phyloP scores from a whole-genome alignment of 2,113 vertebrate species.

The Willisornis vidua region DNA sequence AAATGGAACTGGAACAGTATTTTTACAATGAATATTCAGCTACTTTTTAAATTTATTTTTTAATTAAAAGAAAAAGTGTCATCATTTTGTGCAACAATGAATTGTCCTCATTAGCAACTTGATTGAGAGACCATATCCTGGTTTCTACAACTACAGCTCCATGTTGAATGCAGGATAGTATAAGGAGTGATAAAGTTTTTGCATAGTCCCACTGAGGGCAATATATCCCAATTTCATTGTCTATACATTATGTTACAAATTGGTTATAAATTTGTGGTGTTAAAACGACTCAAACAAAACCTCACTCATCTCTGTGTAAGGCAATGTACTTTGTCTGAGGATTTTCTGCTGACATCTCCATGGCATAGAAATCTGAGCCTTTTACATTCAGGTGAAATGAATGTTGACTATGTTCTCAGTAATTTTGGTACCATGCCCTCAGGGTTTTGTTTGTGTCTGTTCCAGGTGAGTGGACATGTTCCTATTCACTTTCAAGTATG shows the following conservation, averaged over 20 bases:
- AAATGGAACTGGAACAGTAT: background rate
- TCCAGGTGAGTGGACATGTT: background rate
- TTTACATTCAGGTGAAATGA: background rate
- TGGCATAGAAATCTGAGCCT: background rate
- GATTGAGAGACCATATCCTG: background rate
- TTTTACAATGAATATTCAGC: background rate
- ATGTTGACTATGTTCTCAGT: background rate
- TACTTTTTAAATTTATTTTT: background rate
- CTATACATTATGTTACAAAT: background rate
- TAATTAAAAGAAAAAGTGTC: background rate
- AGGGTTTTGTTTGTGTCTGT: background rate
- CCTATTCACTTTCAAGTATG: background rate
- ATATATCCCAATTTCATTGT: background rate
- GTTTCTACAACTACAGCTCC: background rate
- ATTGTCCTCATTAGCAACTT: background rate
- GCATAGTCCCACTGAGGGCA: background rate
- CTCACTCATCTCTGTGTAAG: background rate
- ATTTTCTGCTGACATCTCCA: background rate
- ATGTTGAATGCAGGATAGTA: background rate
- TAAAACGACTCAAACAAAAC: background rate
- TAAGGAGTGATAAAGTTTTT: background rate
- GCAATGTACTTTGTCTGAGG: background rate
- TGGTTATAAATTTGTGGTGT: background rate
- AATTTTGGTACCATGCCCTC: background rate
- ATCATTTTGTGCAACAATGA: background rate